These are phyloP conservation scores for Drosophila jambulina DNA, from an alignment of 1,140 invertebrate genomes.

Conservation along the genomic window DNA sequence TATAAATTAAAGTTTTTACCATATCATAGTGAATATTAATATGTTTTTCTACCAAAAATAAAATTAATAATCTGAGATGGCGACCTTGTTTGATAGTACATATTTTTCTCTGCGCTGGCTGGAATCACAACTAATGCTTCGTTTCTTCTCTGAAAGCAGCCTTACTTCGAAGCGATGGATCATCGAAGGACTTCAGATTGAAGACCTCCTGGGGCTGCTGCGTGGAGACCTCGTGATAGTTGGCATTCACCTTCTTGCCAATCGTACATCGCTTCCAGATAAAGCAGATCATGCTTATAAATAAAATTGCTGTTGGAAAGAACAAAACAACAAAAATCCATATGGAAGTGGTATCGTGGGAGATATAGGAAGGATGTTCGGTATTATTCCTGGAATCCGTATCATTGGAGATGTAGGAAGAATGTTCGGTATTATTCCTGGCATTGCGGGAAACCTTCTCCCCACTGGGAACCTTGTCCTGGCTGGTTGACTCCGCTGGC, in stretches of 20 bases:
- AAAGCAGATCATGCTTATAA: no score
- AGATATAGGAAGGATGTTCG: background rate
- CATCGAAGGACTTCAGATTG: conserved; percentile 3
- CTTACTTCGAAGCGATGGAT: conserved; percentile 1
- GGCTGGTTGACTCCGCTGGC: conserved; percentile 4
- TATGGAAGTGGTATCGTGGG: background rate
- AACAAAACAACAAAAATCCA: no score
- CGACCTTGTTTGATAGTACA: conserved; percentile 7
- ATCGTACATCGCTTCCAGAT: background rate
- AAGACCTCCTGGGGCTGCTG: conserved; percentile 13
- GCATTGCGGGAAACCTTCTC: background rate
- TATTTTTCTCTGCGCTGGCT: conserved; percentile 21
- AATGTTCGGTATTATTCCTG: background rate
- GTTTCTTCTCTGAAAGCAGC: background rate
- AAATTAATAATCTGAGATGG: conserved; percentile 24
- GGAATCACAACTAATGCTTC: conserved; percentile 37
- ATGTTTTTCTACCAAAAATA: conserved; percentile 1
- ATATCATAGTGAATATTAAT: background rate
- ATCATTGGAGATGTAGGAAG: background rate
- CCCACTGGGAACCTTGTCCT: background rate
- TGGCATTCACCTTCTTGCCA: conserved; percentile 1
- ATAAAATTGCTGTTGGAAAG: no score
- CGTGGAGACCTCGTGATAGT: conserved; percentile 14
- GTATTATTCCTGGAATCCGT: background rate
- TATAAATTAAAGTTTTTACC: conserved; percentile 6